Evolutionary conservation across 1,140 invertebrate genomes (phyloP), one percentile per base, ranked within the genome.

Genomic region (Pseudomyrmex gracilis): DNA sequence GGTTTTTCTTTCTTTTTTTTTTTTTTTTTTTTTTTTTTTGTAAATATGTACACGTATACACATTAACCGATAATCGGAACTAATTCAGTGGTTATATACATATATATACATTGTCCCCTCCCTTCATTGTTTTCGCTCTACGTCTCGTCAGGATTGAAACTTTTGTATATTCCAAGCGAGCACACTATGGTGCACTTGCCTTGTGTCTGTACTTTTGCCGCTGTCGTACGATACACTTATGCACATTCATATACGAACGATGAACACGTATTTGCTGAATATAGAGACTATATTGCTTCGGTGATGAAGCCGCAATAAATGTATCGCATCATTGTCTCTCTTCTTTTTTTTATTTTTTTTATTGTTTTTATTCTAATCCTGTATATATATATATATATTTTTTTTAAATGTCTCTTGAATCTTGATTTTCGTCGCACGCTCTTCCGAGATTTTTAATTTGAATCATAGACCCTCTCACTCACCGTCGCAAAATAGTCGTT

Each of bases 191-290:
- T 83, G 70, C 80, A 82, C 71, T 34, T 74, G 80, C 82, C 87
- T 87, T 84, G 87, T 88, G 68, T 76, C 45, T 86, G 86, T 89
- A 86, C 58, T 86, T 84, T 86, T 83, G 77, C 57, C 68, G 76
- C 78, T 88, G 73, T 88, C 64, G 80, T 73, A 70, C 67, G 68
- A 77, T 74, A 85, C 47, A 73, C 53, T 34, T 15, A 74, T 80
- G 80, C 80, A 78, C 73, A 70, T 63, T 85, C 77, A 82, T 85
- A 82, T 73, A 78, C 47, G 22, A 73, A 53, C 73, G 73, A 77
- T 61, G 43, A 85, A 55, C 85, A 85, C 17, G 68, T 66, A 49
- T 55, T 80, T 45, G 53, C 13, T 57, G 64, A 47, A 67, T 63
- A 34, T 34, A 34, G 34, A 43, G 78, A 85, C 77, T 80, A 24